Base-by-base conservation (phyloP, 2,888 invertebrate genomes). In the Perithous albicinctus region DNA sequence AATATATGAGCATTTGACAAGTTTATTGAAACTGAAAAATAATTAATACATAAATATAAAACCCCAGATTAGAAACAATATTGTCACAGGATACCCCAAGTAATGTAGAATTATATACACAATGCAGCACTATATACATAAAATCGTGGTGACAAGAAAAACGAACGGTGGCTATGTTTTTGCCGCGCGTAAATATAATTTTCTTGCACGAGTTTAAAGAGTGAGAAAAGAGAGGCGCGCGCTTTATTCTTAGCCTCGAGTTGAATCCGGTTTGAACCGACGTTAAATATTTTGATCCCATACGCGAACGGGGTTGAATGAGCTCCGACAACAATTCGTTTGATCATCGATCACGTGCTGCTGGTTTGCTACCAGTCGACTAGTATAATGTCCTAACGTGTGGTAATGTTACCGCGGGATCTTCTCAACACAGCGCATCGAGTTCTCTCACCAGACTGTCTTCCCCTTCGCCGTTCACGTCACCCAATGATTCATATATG, bases 231-330 rank as follows among this genome's bases (percentile, higher is more conserved):
- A n/a, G n/a, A 38, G 15, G 15, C 20, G 61, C 29, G 15, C n/a
- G 32, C 48, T 70, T 82, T 82, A 75, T 82, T 78, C 63, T 82
- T 82, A 82, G 78, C 74, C 66, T 70, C 75, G 70, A 26, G 66
- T 61, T 18, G 51, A 70, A 83, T 82, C 83, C 82, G 75, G 85
- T 83, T 85, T 48, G 77, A 85, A 82, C 84, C 75, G 85, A 85
- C 75, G 59, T 74, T 63, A 63, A 63, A 78, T 84, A 77, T 82
- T 18, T 79, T 79, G 75, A 77, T 79, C 79, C 69, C 79, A 38
- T 75, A 38, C 72, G 86, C 77, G 43, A 73, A 18, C 18, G 78
- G 75, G 79, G 76, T 81, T 85, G 83, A 75, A 79, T 81, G 79
- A 70, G 79, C 80, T 48, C 72, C 72, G 75, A 63, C 64, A 75